A percentile compares a stretch with the other conserved stretches of the same genome.
Evolutionary conservation across 2,888 invertebrate species (phyloP).

Genomic region (Galerucella calmariensis): DNA sequence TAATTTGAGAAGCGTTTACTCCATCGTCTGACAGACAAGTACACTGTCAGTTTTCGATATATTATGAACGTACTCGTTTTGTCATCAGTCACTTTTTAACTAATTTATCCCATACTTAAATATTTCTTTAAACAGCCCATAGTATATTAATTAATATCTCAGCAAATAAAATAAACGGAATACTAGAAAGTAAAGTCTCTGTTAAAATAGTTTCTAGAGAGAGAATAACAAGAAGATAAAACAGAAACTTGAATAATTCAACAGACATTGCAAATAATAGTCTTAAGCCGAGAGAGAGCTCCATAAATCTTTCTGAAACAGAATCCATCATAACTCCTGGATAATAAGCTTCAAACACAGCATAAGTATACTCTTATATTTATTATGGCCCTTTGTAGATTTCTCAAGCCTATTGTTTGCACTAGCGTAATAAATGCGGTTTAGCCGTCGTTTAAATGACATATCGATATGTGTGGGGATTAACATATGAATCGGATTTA

Average conservation of each 20-base stretch:
- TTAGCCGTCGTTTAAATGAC: conserved; percentile 56
- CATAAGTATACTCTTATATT: conserved; percentile 56
- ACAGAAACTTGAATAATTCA: conserved; percentile 1
- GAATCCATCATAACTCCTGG: conserved; percentile 58
- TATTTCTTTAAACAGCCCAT: too few relatives aligned
- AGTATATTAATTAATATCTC: too few relatives aligned
- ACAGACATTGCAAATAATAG: conserved; percentile 42
- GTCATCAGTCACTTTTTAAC: too few relatives aligned
- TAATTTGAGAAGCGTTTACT: too few relatives aligned
- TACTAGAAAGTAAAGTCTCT: neutral
- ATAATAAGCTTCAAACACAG: conserved; percentile 58
- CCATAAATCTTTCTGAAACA: conserved; percentile 57
- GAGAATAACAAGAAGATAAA: conserved; percentile 7
- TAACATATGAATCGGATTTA: conserved; percentile 66
- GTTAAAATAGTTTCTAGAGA: conserved; percentile 3
- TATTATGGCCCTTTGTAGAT: conserved; percentile 54
- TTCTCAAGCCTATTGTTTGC: conserved; percentile 59
- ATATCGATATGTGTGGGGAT: conserved; percentile 62
- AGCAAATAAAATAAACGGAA: neutral
- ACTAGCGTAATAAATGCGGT: conserved; percentile 64
- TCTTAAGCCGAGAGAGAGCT: conserved; percentile 47
- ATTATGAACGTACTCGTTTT: too few relatives aligned
- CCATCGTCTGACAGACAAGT: too few relatives aligned
- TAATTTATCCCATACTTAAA: too few relatives aligned
- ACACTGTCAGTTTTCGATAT: too few relatives aligned